Conservation (phyloP, 2,113 vertebrate genomes). For the Seriola dumerili region DNA sequence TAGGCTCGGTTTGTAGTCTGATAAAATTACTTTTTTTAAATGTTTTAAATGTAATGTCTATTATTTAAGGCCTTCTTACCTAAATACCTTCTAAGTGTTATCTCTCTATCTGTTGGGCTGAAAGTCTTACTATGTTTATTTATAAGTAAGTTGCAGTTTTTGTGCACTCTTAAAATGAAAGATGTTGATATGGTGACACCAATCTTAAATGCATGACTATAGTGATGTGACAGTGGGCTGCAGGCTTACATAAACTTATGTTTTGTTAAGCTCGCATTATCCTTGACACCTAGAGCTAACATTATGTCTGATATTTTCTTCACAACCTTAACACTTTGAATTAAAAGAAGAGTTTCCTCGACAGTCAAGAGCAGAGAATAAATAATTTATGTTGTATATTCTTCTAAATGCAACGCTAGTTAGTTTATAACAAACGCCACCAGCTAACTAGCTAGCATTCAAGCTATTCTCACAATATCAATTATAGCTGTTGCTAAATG, state of each 20-base stretch:
- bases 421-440: conserved; percentile 26
- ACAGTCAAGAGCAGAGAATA: background rate
- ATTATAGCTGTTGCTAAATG: background rate
- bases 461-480: background rate
- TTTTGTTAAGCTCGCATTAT: background rate
- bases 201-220: background rate
- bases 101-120: background rate
- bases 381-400: background rate
- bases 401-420: background rate
- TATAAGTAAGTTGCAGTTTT: background rate
- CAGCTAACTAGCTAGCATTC: conserved; percentile 39
- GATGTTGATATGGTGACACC: background rate
- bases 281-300: background rate
- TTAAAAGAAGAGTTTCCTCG: background rate
- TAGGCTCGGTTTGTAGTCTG: too few species aligned
- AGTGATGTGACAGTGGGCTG: background rate
- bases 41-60: too few species aligned
- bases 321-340: background rate
- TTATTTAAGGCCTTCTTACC: too few species aligned
- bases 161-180: background rate
- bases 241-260: background rate
- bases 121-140: background rate
- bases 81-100: background rate
- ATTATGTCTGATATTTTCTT: background rate
- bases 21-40: too few species aligned